phyloP scores from a whole-genome alignment of 2,888 invertebrate genomes.

The Drosophila lacicola region DNA sequence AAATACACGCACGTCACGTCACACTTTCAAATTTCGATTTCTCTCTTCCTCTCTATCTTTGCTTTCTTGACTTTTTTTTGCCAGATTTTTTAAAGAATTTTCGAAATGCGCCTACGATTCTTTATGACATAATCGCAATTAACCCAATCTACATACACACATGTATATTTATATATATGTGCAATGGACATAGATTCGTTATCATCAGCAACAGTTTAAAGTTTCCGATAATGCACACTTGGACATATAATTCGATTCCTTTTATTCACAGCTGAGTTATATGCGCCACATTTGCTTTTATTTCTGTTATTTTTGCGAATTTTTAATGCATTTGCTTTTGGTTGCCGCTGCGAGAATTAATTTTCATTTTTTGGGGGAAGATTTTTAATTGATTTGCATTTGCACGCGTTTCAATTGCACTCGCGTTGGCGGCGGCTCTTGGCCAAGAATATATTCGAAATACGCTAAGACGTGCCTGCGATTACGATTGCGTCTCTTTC shows the following conservation, averaged over 20 bases:
- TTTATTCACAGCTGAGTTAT: constrained; percentile 4
- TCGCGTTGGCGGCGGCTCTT: constrained; percentile 36
- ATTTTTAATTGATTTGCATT: constrained; percentile 43
- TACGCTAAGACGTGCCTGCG: constrained; percentile 49
- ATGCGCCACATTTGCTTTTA: constrained; percentile 18
- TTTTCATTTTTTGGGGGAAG: constrained; percentile 22
- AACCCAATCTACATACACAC: constrained; percentile 24
- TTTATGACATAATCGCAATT: constrained; percentile 67
- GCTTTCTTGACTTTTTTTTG: constrained; percentile 20
- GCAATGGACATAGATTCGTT: constrained; percentile 8
- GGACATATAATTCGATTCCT: constrained; percentile 27
- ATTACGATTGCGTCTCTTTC: constrained; percentile 31
- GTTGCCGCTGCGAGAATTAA: constrained; percentile 15
- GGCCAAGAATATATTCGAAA: constrained; percentile 46
- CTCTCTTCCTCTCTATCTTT: constrained; percentile 3
- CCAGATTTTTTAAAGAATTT: constrained; percentile 26
- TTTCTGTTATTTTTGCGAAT: not conserved
- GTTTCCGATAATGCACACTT: constrained; percentile 40
- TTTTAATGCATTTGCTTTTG: constrained; percentile 16
- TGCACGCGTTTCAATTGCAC: constrained; percentile 43
- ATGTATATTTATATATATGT: not conserved
- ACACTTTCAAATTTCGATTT: constrained; percentile 33
- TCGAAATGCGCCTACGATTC: constrained; percentile 38
- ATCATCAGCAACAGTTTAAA: constrained; percentile 46
- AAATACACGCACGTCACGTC: constrained; percentile 36